Percentiles rank a stretch among this genome's conserved stretches.
Conservation (phyloP, 2,797 vertebrate species). For the Anguilla obscura region DNA sequence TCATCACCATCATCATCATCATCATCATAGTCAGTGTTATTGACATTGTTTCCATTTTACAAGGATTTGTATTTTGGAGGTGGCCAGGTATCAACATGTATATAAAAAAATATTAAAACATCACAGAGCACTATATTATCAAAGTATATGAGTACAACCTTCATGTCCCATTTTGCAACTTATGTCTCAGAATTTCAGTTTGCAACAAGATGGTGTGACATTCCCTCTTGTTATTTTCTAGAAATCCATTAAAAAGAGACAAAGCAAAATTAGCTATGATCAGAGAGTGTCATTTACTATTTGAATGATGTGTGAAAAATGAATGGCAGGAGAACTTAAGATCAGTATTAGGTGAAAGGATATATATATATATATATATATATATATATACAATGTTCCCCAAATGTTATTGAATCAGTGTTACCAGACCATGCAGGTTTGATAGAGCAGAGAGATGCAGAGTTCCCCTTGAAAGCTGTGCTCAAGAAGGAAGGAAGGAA, state of each 20-base stretch:
- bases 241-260: neutral
- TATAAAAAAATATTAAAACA: neutral
- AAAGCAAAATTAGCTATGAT: neutral
- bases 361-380: neutral
- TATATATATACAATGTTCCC: neutral
- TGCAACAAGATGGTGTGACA: neutral
- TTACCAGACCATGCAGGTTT: neutral
- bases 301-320: neutral
- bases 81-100: neutral
- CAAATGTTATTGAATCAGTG: neutral
- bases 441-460: neutral
- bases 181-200: neutral
- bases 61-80: neutral
- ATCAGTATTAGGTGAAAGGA: neutral
- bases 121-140: neutral
- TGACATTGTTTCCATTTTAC: neutral
- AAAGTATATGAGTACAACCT: neutral
- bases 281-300: neutral
- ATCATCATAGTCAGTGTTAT: neutral
- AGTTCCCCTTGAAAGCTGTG: slow-evolving; percentile 18
- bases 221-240: neutral
- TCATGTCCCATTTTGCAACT: neutral
- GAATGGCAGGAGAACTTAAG: neutral
- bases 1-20: neutral
- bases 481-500: slow-evolving; percentile 21